phyloP scores from a whole-genome alignment of 2,888 invertebrate species.

The Drosophila borealis region DNA sequence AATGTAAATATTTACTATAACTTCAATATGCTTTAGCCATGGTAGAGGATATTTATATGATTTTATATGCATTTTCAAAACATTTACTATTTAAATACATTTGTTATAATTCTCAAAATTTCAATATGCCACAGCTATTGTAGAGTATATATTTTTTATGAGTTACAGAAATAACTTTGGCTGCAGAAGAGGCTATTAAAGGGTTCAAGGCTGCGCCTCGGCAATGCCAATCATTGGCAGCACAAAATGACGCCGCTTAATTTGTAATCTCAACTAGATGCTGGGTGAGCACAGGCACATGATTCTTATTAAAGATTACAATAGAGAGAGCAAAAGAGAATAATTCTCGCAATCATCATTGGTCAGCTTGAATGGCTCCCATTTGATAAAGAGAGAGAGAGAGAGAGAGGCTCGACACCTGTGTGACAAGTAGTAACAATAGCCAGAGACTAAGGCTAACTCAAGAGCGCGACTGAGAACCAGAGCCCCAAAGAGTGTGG shows the following conservation, averaged over 20 bases:
- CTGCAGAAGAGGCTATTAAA: conserved; percentile 56
- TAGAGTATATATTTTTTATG: conserved; percentile 43
- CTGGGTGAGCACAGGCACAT: not conserved
- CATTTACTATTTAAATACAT: not conserved
- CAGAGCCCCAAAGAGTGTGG: conserved; percentile 1
- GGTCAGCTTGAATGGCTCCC: not conserved
- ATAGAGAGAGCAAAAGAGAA: not conserved
- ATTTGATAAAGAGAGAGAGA: not conserved
- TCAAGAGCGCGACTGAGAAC: conserved; percentile 10
- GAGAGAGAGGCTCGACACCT: not conserved
- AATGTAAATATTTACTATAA: not conserved
- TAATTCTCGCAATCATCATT: not conserved
- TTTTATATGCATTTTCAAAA: conserved; percentile 38
- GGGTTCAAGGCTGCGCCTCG: conserved; percentile 68
- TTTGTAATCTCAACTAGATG: conserved; percentile 47
- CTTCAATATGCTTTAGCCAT: not conserved
- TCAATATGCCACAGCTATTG: not conserved
- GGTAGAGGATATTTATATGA: conserved; percentile 43
- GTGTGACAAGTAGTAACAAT: not conserved
- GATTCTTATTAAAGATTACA: not conserved
- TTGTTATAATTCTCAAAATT: not conserved
- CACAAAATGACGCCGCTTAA: conserved; percentile 33
- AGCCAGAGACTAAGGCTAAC: not conserved
- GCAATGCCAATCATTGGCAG: conserved; percentile 32
- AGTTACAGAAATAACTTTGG: conserved; percentile 65